These are phyloP conservation scores for Oryzias woworae DNA, from an alignment of 2,113 vertebrate species.

Conservation along the genomic window DNA sequence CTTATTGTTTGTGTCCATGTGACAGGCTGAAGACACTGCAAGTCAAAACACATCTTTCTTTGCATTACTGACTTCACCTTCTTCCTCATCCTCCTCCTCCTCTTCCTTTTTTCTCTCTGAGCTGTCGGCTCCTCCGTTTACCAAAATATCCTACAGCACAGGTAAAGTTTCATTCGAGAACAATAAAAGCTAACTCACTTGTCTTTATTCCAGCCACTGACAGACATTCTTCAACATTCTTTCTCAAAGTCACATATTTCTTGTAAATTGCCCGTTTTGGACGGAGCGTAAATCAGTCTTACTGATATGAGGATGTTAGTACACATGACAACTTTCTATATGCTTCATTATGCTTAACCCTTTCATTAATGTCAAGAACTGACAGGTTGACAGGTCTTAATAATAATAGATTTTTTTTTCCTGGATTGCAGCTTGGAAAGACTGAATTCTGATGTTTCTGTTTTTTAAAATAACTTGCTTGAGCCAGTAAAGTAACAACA, in stretches of 20 bases:
- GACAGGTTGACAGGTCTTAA: no score
- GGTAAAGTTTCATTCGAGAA: background rate
- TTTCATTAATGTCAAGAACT: no score
- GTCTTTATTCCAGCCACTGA: background rate
- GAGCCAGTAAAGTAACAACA: no score
- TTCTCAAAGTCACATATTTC: background rate
- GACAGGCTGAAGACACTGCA: conserved; percentile 42
- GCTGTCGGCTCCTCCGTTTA: conserved; percentile 15
- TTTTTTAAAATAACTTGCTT: no score
- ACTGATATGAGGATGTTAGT: no score
- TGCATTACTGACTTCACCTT: conserved; percentile 43
- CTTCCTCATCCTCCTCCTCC: conserved; percentile 27
- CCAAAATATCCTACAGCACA: conserved; percentile 9
- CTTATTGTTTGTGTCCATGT: conserved; percentile 65
- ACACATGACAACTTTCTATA: no score
- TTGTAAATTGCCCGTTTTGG: background rate
- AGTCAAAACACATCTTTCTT: conserved; percentile 49
- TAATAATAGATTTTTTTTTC: no score
- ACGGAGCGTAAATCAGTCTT: no score
- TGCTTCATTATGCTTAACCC: no score
- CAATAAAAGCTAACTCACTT: background rate
- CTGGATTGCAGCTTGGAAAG: no score
- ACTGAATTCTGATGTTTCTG: no score
- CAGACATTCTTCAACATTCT: background rate
- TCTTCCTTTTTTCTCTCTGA: conserved; percentile 10